These are phyloP conservation scores for Philopotamus ludificatus DNA, from an alignment of 1,140 invertebrate species.

Conservation along the genomic window DNA sequence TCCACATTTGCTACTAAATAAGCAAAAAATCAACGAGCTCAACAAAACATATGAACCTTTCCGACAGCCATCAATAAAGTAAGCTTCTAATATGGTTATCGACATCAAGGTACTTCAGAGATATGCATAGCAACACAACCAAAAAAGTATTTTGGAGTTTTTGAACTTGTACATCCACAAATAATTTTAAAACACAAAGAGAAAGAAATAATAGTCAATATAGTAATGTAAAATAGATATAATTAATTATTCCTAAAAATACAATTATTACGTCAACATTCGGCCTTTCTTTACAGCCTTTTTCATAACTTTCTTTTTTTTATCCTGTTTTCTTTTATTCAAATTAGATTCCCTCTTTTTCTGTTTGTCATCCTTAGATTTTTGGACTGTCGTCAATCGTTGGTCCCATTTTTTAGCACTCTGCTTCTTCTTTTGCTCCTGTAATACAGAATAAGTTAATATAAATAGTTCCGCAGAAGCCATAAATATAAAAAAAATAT, in stretches of 20 bases:
- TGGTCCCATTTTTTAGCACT: slow-evolving; percentile 72
- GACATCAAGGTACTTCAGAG: too few relatives aligned
- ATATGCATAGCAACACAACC: too few relatives aligned
- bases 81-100: too few relatives aligned
- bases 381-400: slow-evolving; percentile 59
- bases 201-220: too few relatives aligned
- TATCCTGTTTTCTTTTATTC: slow-evolving; percentile 65
- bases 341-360: slow-evolving; percentile 72
- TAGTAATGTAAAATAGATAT: neutral
- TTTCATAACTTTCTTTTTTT: slow-evolving; percentile 71
- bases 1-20: too few relatives aligned
- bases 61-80: too few relatives aligned
- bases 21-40: too few relatives aligned
- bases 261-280: slow-evolving; percentile 56
- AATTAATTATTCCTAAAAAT: neutral
- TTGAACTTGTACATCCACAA: too few relatives aligned
- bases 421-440: slow-evolving; percentile 65
- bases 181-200: too few relatives aligned
- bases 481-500: neutral
- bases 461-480: neutral
- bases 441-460: slow-evolving; percentile 34
- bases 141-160: too few relatives aligned
- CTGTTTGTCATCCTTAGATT: slow-evolving; percentile 62
- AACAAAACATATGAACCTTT: too few relatives aligned
- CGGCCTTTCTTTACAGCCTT: slow-evolving; percentile 71